A percentile compares a stretch with the other conserved stretches of the same genome.
phyloP scores from a whole-genome alignment of 1,140 invertebrate species.

The Hyphantria cunea region DNA sequence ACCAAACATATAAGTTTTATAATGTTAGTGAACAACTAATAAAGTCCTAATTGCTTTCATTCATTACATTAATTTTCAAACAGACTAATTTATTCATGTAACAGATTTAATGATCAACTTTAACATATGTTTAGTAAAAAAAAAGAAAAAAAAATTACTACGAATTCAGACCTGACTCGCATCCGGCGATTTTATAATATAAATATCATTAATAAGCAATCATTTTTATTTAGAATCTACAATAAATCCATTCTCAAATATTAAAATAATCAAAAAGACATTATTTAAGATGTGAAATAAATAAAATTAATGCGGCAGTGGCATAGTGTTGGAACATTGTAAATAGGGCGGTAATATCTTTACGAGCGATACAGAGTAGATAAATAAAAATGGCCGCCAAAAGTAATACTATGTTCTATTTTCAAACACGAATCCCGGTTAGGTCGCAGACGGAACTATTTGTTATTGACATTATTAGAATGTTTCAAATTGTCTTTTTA shows the following conservation, averaged over 20 bases:
- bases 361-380: conserved; percentile 17
- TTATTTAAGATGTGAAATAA: background rate
- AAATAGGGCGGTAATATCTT: conserved; percentile 24
- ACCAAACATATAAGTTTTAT: too few relatives aligned
- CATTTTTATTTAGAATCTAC: background rate
- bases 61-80: too few relatives aligned
- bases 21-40: too few relatives aligned
- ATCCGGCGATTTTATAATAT: background rate
- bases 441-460: conserved; percentile 14
- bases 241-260: background rate
- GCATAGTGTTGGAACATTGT: conserved; percentile 10
- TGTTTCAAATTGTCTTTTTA: conserved; percentile 5
- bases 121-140: too few relatives aligned
- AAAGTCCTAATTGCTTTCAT: too few relatives aligned
- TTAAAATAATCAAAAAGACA: conserved; percentile 1
- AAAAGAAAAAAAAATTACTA: too few relatives aligned
- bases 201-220: background rate
- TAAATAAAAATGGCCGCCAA: conserved; percentile 26
- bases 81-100: too few relatives aligned
- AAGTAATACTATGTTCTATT: conserved; percentile 27
- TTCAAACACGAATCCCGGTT: conserved; percentile 28
- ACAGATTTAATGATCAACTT: too few relatives aligned
- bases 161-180: background rate
- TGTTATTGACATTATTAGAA: conserved; percentile 6
- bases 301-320: conserved; percentile 6